phyloP scores from a whole-genome alignment of 2,113 vertebrate species.

The Acrocephalus arundinaceus region DNA sequence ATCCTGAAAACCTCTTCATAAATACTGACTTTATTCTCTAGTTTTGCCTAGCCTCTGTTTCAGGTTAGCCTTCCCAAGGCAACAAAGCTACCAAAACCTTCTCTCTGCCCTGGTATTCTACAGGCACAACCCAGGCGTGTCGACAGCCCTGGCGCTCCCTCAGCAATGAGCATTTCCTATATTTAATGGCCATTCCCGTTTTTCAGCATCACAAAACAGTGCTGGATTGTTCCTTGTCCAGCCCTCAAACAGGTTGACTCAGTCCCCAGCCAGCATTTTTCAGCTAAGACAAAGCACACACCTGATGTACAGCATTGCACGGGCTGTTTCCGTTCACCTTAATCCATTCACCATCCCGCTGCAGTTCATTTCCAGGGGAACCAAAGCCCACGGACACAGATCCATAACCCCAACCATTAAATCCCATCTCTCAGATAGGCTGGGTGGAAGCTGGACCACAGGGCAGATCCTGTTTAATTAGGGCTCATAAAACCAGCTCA shows the following conservation, averaged over 20 bases:
- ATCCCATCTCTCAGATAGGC: conserved; percentile 25
- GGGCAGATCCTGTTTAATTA: conserved; percentile 68
- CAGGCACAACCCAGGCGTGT: not conserved
- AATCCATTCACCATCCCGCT: not conserved
- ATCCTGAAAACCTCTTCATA: too few species aligned
- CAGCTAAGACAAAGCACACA: not conserved
- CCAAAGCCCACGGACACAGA: not conserved
- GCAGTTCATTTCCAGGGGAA: not conserved
- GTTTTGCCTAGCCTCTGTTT: too few species aligned
- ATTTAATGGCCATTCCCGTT: not conserved
- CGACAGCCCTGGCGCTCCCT: fast-evolving
- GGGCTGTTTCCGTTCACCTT: not conserved
- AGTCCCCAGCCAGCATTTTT: not conserved
- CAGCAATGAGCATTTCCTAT: not conserved
- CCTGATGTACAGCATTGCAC: not conserved
- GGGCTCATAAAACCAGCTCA: conserved; percentile 40
- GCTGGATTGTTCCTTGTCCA: not conserved
- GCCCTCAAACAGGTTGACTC: fast-evolving
- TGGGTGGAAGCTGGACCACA: conserved; percentile 55
- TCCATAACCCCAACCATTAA: conserved; percentile 20
- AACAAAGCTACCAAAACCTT: too few species aligned
- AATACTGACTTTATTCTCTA: too few species aligned
- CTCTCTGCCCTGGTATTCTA: not conserved
- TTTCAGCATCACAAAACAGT: not conserved
- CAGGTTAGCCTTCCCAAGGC: too few species aligned